Percentiles rank a stretch among this genome's conserved stretches.
Conservation (phyloP, 2,797 vertebrate species). For the Pseudochirops corinnae region DNA sequence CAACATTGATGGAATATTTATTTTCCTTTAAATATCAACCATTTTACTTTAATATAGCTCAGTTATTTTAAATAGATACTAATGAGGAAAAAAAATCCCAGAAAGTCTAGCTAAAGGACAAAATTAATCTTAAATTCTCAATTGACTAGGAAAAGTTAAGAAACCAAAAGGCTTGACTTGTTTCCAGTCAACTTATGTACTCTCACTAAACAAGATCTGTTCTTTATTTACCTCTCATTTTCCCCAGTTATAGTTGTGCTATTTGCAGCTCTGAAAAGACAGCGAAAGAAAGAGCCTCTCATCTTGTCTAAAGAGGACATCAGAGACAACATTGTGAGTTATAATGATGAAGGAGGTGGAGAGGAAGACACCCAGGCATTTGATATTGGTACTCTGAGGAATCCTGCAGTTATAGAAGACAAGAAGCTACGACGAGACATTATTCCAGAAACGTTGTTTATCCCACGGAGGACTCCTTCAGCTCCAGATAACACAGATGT, state of each 20-base stretch:
- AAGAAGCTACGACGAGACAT: constrained; percentile 97
- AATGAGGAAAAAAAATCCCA: background rate
- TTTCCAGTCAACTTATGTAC: background rate
- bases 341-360: constrained; percentile 98
- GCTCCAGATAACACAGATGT: constrained; percentile 96
- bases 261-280: constrained; percentile 95
- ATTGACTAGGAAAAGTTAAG: background rate
- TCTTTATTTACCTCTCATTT: constrained; percentile 57
- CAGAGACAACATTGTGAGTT: constrained; percentile 99
- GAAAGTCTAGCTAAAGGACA: background rate
- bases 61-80: background rate
- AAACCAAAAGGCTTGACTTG: fast-evolving
- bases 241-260: constrained; percentile 96
- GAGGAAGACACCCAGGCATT: constrained; percentile 99
- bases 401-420: constrained; percentile 95
- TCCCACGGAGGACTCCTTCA: constrained; percentile 93
- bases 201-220: constrained; percentile 25
- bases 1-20: background rate
- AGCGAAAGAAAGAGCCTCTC: constrained; percentile 98
- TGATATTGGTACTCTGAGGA: constrained; percentile 97
- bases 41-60: background rate
- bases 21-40: background rate
- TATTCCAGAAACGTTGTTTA: constrained; percentile 94
- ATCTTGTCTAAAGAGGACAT: constrained; percentile 99
- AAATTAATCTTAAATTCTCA: background rate